phyloP scores from a whole-genome alignment of 2,113 vertebrate species.

The Aptenodytes forsteri region DNA sequence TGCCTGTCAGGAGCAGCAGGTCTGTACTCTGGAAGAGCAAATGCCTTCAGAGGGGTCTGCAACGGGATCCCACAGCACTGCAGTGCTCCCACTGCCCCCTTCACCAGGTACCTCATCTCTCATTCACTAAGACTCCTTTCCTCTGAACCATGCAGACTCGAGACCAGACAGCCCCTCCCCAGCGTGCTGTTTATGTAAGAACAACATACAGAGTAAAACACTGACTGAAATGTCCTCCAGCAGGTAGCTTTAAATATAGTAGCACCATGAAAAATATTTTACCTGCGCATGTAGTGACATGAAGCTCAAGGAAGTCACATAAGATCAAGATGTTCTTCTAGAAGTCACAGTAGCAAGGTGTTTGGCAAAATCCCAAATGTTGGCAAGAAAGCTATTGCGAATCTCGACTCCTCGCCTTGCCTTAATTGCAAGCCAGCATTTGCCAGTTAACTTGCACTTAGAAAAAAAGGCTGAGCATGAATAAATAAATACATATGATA shows the following conservation, averaged over 20 bases:
- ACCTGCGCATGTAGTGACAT: neutral
- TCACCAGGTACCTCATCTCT: neutral
- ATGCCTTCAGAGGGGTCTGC: neutral
- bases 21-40: neutral
- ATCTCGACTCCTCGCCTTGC: neutral
- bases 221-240: neutral
- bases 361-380: neutral
- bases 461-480: neutral
- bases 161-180: neutral
- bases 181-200: neutral
- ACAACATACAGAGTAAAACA: neutral
- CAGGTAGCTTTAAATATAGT: neutral
- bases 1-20: neutral
- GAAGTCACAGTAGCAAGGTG: neutral
- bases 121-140: neutral
- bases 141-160: neutral
- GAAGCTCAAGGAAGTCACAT: neutral
- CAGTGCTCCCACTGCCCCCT: neutral
- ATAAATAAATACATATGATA: neutral
- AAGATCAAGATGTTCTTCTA: neutral
- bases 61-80: neutral
- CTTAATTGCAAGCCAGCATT: slow-evolving; percentile 9
- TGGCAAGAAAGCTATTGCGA: neutral
- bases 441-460: slow-evolving; percentile 43
- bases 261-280: neutral